Evolutionary conservation across 2,113 vertebrate genomes (phyloP).

Genomic region (Chrysemys picta): DNA sequence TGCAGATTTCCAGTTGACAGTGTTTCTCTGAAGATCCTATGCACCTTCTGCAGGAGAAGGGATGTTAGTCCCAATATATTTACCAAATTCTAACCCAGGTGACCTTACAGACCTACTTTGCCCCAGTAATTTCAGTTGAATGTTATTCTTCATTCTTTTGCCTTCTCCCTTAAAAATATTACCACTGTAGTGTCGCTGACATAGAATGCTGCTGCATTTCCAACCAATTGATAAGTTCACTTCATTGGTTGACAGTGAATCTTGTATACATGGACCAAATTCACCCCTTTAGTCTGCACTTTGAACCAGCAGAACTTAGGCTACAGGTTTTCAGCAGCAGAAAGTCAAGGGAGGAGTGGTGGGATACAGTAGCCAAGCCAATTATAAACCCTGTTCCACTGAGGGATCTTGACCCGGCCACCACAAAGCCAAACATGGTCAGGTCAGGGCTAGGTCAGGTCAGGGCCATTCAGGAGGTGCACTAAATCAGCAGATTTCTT

Average conservation of each 20-base stretch:
- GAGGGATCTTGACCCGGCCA: neutral
- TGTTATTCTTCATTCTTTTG: constrained; percentile 53
- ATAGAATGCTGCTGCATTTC: constrained; percentile 31
- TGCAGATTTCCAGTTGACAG: constrained; percentile 25
- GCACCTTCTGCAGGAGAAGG: neutral
- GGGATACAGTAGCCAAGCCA: neutral
- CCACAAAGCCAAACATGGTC: neutral
- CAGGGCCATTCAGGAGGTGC: rapidly evolving
- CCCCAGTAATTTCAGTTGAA: constrained; percentile 35
- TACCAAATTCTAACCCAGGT: neutral
- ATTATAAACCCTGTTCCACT: neutral
- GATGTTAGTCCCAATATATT: constrained; percentile 5
- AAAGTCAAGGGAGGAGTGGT: neutral
- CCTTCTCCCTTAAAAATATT: constrained; percentile 30
- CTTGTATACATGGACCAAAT: constrained; percentile 21
- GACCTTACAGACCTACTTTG: constrained; percentile 27
- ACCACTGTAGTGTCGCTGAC: neutral
- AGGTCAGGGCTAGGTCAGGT: neutral
- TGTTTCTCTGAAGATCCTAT: constrained; percentile 2
- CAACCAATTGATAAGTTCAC: neutral
- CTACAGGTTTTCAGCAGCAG: neutral
- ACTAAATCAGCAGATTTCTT: neutral
- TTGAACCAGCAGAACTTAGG: constrained; percentile 3
- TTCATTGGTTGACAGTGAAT: constrained; percentile 3
- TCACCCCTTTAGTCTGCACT: neutral